Evolutionary conservation across 2,113 vertebrate genomes (phyloP).

Genomic region (Sebastes schlegelii): DNA sequence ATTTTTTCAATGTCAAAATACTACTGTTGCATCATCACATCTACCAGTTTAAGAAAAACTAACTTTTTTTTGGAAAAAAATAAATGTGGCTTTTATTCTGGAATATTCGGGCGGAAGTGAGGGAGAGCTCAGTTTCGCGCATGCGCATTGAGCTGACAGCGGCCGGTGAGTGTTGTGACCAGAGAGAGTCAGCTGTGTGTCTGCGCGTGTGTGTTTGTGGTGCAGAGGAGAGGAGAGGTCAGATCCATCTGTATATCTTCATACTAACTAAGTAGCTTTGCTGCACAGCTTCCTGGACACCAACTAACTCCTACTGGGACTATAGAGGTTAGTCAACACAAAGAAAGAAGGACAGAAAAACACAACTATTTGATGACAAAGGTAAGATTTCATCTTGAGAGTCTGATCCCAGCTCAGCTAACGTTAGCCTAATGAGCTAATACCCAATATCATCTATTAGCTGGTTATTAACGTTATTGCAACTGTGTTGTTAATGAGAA

Average conservation of each 20-base stretch:
- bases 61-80: neutral
- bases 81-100: conserved; percentile 43
- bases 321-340: neutral
- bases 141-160: conserved; percentile 29
- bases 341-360: neutral
- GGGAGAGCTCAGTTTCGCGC: neutral
- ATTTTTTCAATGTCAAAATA: neutral
- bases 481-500: neutral
- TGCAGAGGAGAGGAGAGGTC: neutral
- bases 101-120: conserved; percentile 27
- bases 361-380: conserved; percentile 47
- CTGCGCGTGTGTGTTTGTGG: neutral
- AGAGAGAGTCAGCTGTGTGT: conserved; percentile 19
- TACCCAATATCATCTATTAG: neutral
- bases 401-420: conserved; percentile 16
- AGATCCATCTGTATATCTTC: neutral
- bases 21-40: neutral
- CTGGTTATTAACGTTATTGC: neutral
- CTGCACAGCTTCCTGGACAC: neutral
- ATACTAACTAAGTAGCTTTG: accelerated
- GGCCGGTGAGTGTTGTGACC: conserved; percentile 2
- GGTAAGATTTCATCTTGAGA: conserved; percentile 38
- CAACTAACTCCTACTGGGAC: neutral
- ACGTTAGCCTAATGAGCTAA: conserved; percentile 34
- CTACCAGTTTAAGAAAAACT: neutral